These are phyloP conservation scores for Limosa lapponica DNA, from an alignment of 2,797 vertebrate genomes.

Conservation along the genomic window DNA sequence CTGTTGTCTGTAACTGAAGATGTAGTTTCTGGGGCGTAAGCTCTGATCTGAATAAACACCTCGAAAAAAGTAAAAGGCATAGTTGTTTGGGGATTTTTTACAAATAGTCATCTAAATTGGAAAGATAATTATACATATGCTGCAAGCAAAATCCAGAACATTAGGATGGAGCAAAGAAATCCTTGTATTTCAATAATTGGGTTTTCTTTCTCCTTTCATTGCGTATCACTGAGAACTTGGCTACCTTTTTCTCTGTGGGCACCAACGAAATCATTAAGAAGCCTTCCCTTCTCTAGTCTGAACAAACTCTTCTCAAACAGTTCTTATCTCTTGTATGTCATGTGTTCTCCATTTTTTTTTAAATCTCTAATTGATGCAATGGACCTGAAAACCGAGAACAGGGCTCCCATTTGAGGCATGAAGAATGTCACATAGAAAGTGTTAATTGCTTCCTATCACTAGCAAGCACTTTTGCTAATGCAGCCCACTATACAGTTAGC, in stretches of 20 bases:
- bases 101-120: background rate
- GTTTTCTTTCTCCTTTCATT: background rate
- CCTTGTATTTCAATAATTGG: background rate
- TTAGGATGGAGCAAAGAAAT: background rate
- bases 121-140: background rate
- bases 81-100: background rate
- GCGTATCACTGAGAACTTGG: background rate
- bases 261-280: background rate
- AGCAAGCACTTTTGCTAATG: background rate
- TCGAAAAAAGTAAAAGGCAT: background rate
- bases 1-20: background rate
- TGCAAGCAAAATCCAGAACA: background rate
- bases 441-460: background rate
- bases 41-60: background rate
- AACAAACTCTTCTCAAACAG: background rate
- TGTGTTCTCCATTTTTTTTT: background rate
- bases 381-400: background rate
- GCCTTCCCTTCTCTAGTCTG: background rate
- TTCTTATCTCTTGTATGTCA: background rate
- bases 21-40: background rate
- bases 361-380: background rate
- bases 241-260: background rate
- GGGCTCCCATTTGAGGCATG: background rate
- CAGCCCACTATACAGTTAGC: background rate
- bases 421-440: fast-evolving